Conservation (phyloP, 2,797 vertebrate species). For the Lagorchestes hirsutus region DNA sequence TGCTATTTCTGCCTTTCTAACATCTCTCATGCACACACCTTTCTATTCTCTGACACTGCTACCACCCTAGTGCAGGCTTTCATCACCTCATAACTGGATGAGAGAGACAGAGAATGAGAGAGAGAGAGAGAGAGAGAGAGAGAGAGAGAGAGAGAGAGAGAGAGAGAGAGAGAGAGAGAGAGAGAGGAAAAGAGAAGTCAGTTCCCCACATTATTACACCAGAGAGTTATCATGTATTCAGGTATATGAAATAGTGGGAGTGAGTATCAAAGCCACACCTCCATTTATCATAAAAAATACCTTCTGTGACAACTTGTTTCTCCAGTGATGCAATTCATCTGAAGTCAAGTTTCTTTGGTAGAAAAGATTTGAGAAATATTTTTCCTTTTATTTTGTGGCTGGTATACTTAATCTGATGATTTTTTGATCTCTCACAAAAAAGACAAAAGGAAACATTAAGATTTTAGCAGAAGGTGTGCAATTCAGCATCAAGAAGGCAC, state of each 20-base stretch:
- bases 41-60: neutral
- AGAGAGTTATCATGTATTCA: neutral
- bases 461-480: neutral
- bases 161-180: neutral
- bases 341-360: neutral
- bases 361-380: neutral
- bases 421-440: neutral
- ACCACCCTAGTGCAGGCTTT: neutral
- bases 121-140: no score
- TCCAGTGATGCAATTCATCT: constrained; percentile 1
- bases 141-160: no score
- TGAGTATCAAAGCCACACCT: constrained; percentile 7
- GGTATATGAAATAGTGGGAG: neutral
- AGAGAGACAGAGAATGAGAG: neutral
- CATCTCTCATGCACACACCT: neutral
- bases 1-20: neutral
- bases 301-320: constrained; percentile 8
- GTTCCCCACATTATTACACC: neutral
- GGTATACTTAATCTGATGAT: neutral
- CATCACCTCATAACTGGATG: neutral
- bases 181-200: neutral
- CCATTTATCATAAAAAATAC: neutral
- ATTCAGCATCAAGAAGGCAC: neutral
- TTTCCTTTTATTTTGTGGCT: neutral
- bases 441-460: neutral